Evolutionary conservation across 1,140 invertebrate species (phyloP), one percentile per base, ranked within the genome.

Genomic region (Medauroidea extradentata): DNA sequence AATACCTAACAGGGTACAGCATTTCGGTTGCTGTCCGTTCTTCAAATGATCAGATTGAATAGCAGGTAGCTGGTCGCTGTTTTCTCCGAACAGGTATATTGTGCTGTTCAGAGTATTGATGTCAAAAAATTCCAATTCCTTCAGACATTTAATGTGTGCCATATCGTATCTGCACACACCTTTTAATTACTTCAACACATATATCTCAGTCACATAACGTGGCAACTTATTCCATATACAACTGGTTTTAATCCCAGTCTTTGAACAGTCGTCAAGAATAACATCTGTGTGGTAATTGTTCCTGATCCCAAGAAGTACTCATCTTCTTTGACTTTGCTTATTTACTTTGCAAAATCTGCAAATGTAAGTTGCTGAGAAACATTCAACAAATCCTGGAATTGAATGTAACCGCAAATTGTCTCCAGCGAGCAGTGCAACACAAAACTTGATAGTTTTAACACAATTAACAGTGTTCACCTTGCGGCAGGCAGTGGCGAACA

Each of bases 331-430:
- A 65, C 51, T 53, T 53, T 21, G 34, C 53, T 64, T 69, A 5
- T 56, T 18, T 42, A 54, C 57, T 34, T 53, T 60, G 60, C 71
- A 73, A 63, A 69, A 67, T 55, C 66, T 53, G 61, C 69, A 72
- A 50, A 61, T 67, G 52, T 59, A 55, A 50, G 55, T 64, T 8
- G 63, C 43, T 25, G 58, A 59, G 59, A 74, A 72, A 54, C 57
- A 65, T 59, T 68, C 65, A 23, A 38, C 49, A 49, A 72, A 70
- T 18, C 69, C 72, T 18, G 70, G 42, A 13, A 73, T 56, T n/a
- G 53, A 53, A 56, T 75, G 64, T 3, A 72, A 7, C 16, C 70
- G 65, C 34, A 74, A 61, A 55, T 75, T 75, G 56, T 75, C 71
- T n/a, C 70, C 72, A 16, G 65, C 38, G 50, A 73, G 49, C 43